Evolutionary conservation across 30 jellyfish, hydroid and myxozoan species (phyloP), one percentile per base, ranked within the genome.

Genomic region (Aurelia coerulea): DNA sequence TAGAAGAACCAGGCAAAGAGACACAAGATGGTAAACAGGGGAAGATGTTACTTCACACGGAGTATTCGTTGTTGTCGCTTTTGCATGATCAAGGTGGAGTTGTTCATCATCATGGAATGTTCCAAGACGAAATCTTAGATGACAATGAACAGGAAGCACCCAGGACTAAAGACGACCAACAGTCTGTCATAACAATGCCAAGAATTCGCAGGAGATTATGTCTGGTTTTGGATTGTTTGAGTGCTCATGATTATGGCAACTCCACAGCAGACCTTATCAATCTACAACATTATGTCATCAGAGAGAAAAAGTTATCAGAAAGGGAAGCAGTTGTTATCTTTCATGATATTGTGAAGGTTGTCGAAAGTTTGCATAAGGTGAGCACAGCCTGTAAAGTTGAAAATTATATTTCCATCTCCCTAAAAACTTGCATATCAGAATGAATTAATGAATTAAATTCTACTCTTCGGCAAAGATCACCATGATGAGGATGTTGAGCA

Each of bases 71-170:
- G 68, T 85, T 95, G 46, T 89, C 99, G 5, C 69, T 85, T 33
- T 85, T 95, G 42, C 99, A 89, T 35, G 93, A 95, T 13, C 97
- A 95, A 85, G 82, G 63, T 29, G 99, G 99, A 46, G 97, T 95
- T 69, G 93, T 90, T 13, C 99, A 90, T 63, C 95, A 88, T 58
- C 99, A 95, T 75, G 97, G 97, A 65, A 84, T 95, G 91, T 95
- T 95, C 68, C 97, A 95, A 83, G 99, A 95, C 53, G 97, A 84
- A 59, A 90, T 90, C 32, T 39, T 88, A n/a, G 97, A 88, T 33
- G 94, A 86, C 76, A 64, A 83, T 71, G 87, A 31, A 23, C 93
- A 58, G 83, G 88, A 89, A 56, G 76, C 68, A 35, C 83, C 80
- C 76, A 74, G 83, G 74, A 79, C 79, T 14, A 63, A 76, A 51